Conservation (phyloP, 2,113 vertebrate genomes). For the Leucosticte australis region DNA sequence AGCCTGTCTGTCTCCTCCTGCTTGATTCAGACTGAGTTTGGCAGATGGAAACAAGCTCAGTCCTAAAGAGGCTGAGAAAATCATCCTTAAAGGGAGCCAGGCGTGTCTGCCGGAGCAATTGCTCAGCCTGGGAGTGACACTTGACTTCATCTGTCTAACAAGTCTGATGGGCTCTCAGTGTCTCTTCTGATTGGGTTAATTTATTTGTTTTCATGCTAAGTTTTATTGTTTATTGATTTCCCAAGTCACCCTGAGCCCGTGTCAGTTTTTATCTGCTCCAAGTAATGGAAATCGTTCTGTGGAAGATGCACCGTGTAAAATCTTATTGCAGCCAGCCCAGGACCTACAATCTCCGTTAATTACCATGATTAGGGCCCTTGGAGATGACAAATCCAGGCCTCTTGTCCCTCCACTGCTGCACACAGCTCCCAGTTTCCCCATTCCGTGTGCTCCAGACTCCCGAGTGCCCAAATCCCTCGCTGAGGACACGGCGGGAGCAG, state of each 20-base stretch:
- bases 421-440: not conserved
- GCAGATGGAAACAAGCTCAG: constrained; percentile 31
- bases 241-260: not conserved
- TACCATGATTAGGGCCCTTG: not conserved
- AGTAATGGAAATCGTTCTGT: not conserved
- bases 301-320: not conserved
- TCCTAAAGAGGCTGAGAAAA: not conserved
- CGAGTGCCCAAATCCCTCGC: fast-evolving
- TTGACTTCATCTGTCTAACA: not conserved
- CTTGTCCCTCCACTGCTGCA: not conserved
- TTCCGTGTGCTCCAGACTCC: not conserved
- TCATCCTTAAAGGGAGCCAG: not conserved
- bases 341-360: constrained; percentile 7
- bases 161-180: not conserved
- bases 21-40: constrained; percentile 9
- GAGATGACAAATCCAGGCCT: not conserved
- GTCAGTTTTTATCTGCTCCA: constrained; percentile 51
- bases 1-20: not conserved
- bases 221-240: constrained; percentile 72
- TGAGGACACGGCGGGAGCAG: not conserved
- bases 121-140: not conserved
- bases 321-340: not conserved
- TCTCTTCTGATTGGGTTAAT: constrained; percentile 47
- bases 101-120: not conserved
- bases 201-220: constrained; percentile 55